Conservation (phyloP, 2,113 vertebrate species). For the Bothrops jararaca region DNA sequence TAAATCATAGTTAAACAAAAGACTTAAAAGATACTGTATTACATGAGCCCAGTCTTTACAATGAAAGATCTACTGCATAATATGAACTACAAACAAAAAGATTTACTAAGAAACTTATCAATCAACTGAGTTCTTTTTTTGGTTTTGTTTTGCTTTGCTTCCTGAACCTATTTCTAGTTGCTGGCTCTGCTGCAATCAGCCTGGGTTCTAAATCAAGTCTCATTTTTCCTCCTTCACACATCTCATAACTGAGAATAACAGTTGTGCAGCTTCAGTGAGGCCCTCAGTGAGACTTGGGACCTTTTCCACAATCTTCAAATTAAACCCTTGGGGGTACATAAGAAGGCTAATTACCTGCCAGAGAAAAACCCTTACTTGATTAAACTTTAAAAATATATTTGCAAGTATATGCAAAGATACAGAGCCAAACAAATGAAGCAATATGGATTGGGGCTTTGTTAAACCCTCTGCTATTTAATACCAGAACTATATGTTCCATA, state of each 20-base stretch:
- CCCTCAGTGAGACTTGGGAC: neutral
- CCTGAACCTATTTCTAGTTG: neutral
- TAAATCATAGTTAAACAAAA: neutral
- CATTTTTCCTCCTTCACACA: neutral
- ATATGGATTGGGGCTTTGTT: neutral
- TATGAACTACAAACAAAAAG: neutral
- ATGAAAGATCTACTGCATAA: neutral
- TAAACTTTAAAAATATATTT: neutral
- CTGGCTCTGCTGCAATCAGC: neutral
- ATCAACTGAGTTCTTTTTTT: neutral
- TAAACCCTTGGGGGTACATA: neutral
- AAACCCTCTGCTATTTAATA: neutral
- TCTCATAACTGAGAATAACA: neutral
- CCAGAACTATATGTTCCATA: neutral
- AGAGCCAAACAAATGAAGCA: neutral
- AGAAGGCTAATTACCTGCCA: neutral
- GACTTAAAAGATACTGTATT: neutral
- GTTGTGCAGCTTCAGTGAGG: neutral
- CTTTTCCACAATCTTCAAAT: constrained; percentile 1
- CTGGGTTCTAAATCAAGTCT: neutral
- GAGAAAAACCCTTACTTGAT: neutral
- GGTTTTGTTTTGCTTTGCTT: neutral
- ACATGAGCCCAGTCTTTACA: neutral
- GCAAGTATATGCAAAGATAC: neutral
- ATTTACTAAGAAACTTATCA: neutral